Base-by-base conservation (phyloP, 2,797 vertebrate genomes). In the Typhlichthys eigenmanni region DNA sequence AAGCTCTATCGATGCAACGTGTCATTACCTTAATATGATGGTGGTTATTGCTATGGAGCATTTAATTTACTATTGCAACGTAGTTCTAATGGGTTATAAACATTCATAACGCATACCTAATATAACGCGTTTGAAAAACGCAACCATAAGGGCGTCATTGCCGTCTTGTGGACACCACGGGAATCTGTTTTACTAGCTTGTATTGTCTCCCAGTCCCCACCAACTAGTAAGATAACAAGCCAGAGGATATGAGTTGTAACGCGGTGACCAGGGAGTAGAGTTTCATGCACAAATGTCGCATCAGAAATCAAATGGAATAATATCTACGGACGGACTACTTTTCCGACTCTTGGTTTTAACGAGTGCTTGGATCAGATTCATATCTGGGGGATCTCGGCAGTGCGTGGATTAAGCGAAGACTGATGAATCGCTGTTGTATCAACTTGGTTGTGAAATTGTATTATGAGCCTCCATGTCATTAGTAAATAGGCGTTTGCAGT, bases 321-420 rank as follows among this genome's bases (percentile, higher is more conserved):
- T 2, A 52, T 58, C 54, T 47, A 14, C 19, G 19, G 52, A 47
- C 19, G 1, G 9, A 46, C 5, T 13, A 10, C 3, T n/a, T 13
- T 48, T 49, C 16, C 38, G 7, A 60, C 32, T 57, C 66, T 60
- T 72, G 64, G 4, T 76, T 49, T 80, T 47, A 69, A 7, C 10
- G 69, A 78, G 64, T 47, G 68, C 55, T 52, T 47, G 51, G 8
- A 29, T 12, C 9, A 24, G 51, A 53, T 19, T 13, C 17, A 58
- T 13, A 47, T 60, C 3, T 16, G 5, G n/a, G 5, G 8, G 47
- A 14, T 19, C 13, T 13, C 19, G 66, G 60, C 64, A 66, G 74
- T 73, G 68, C 68, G 77, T 75, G 88, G 88, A 87, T 86, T 86
- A 87, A 82, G 71, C 11, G 72, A 62, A 51, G 70, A 76, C 46